Base-by-base conservation (phyloP, 2,113 vertebrate species). In the Daphoenositta chrysoptera region DNA sequence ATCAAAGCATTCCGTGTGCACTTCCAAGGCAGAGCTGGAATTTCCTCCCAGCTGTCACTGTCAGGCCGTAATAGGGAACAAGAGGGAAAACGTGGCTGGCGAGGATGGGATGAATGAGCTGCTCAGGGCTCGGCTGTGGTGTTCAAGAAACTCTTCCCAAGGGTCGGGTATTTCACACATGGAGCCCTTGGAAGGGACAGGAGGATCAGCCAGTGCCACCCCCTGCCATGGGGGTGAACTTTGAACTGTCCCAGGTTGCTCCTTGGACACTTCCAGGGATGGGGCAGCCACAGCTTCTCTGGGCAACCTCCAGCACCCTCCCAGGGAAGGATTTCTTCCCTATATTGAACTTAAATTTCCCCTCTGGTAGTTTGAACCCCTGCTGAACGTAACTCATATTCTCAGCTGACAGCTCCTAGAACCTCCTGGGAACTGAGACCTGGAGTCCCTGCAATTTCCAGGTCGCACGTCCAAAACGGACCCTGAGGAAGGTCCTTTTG, bases 41-140 rank as follows among this genome's bases (percentile, higher is more conserved):
- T 87, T 69, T 89, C 81, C 94, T 84, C 61, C 79, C 88, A 57
- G 94, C 94, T 85, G 94, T 79, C 87, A 13, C 78, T 76, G 87
- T 28, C 96, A 91, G 57, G 10, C 66, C 2, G 1, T 15, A 27
- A 56, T 1, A 22, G 84, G 84, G 51, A 70, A 51, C 51, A 60
- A 39, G 50, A 44, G 65, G 77, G 51, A 35, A 24, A 78, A 45
- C 0, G 4, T 7, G 80, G 28, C 65, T 53, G 93, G 77, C 77
- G 42, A 48, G 79, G 82, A 35, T 15, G 75, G 40, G 61, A n/a
- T 40, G 77, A 72, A 64, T 18, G 85, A 92, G 82, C 73, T 89
- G 20, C 66, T 75, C 15, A 1, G 40, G 21, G 75, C 31, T 69
- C 4, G 6, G 70, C 53, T 71, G 33, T 7, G 37, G 2, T 24